Conservation (phyloP, 2,888 invertebrate genomes). For the Schizotus pectinicornis region DNA sequence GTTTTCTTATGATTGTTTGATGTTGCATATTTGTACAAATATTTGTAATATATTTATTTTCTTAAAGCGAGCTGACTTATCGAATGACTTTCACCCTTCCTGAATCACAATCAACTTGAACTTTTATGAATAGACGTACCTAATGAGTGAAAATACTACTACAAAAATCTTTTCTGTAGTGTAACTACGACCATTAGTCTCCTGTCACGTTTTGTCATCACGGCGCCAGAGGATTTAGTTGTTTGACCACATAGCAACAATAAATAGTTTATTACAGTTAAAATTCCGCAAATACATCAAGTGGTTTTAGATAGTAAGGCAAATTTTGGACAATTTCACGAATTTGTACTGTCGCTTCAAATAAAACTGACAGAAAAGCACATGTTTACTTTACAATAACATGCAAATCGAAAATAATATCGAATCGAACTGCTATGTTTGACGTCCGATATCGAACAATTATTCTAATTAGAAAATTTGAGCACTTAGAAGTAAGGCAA, state of each 20-base stretch:
- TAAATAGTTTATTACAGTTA: conserved; percentile 33
- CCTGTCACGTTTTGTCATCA: too few species aligned
- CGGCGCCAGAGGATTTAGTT: too few species aligned
- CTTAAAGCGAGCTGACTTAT: too few species aligned
- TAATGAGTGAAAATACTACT: too few species aligned
- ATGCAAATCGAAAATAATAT: conserved; percentile 15
- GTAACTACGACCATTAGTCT: too few species aligned
- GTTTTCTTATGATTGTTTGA: too few species aligned
- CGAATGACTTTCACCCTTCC: too few species aligned
- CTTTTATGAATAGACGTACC: too few species aligned
- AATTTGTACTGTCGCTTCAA: conserved; percentile 26
- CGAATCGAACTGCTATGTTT: conserved; percentile 19
- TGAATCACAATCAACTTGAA: too few species aligned
- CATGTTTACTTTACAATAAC: conserved; percentile 9
- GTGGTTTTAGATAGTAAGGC: conserved; percentile 28
- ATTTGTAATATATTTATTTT: too few species aligned
- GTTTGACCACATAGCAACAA: conserved; percentile 8
- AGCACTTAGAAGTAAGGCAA: conserved; percentile 16
- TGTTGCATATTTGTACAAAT: too few species aligned
- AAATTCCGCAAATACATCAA: conserved; percentile 33
- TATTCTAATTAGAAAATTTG: conserved; percentile 23
- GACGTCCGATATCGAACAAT: conserved; percentile 13
- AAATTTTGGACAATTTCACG: conserved; percentile 31
- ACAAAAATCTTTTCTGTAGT: too few species aligned
- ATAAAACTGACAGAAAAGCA: conserved; percentile 12